Conservation (phyloP, 2,888 invertebrate genomes). For the Microctonus aethiopoides region DNA sequence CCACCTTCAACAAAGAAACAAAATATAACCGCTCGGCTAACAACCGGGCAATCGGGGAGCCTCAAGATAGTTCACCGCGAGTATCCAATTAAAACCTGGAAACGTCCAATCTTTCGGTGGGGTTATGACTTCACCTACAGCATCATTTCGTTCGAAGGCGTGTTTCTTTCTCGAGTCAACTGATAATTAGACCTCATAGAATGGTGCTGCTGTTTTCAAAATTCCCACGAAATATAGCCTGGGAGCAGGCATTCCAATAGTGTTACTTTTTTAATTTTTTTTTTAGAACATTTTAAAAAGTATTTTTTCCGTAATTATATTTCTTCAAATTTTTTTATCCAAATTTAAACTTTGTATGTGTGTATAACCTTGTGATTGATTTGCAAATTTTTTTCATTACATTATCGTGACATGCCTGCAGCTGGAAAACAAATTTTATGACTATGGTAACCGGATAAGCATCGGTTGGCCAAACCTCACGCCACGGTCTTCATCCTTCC, state of each 20-base stretch:
- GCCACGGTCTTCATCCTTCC: conserved; percentile 34
- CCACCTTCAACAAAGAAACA: conserved; percentile 50
- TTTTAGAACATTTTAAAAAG: conserved; percentile 35
- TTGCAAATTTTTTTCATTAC: conserved; percentile 14
- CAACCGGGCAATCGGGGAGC: conserved; percentile 18
- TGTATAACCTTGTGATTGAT: conserved; percentile 19
- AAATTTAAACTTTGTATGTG: neutral
- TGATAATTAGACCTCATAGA: conserved; percentile 44
- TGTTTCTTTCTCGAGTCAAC: conserved; percentile 27
- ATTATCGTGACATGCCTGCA: conserved; percentile 11
- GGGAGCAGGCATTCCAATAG: conserved; percentile 7
- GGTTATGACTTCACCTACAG: conserved; percentile 52
- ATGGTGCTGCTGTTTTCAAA: conserved; percentile 28
- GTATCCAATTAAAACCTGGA: conserved; percentile 44
- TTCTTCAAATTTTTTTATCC: too few species aligned
- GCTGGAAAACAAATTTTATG: conserved; percentile 22
- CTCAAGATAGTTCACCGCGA: conserved; percentile 32
- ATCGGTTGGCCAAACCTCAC: conserved; percentile 23
- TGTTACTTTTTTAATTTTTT: conserved; percentile 17
- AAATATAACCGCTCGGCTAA: conserved; percentile 56
- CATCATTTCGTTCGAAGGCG: conserved; percentile 31
- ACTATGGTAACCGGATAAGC: conserved; percentile 32
- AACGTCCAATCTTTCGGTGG: conserved; percentile 61
- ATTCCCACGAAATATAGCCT: conserved; percentile 16
- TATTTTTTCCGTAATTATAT: conserved; percentile 25